Evolutionary conservation across 1,140 invertebrate genomes (phyloP), one percentile per base, ranked within the genome.

Genomic region (Plutomurus gul): DNA sequence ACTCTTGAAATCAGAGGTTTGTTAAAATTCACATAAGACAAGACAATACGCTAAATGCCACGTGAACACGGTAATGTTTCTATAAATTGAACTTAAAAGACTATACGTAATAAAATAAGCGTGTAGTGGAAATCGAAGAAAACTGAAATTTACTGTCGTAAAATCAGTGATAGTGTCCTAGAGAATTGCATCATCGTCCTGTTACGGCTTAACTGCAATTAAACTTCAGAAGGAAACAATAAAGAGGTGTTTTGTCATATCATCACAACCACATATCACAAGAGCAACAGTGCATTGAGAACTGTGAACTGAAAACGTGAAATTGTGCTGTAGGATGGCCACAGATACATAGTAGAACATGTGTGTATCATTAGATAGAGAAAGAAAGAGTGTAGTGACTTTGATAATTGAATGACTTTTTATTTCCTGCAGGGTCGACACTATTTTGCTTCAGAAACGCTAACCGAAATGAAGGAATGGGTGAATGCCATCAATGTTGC

Each of bases 381-480:
- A 25, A n/a, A 65, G 51, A 56, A 11, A n/a, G 13, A 33, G 25
- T 60, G 27, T n/a, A 60, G 25, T 60, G 51, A 43, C 10, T 43
- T 43, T 43, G 39, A 43, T 43, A 43, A 43, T 43, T 43, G 56
- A 72, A 72, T 72, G 18, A 7, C 37, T 72, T 10, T 72, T 72
- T 22, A 40, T 72, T 72, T 72, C 70, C 36, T 84, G 27, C 76
- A 85, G 84, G 83, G 83, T 49, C 82, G 84, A 16, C 81, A 87
- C 80, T 84, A 90, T 65, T 87, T 90, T 81, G 85, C 89, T 60
- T 88, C 88, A 18, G 84, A 86, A 6, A 86, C 84, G 43, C 78
- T 85, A 18, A 82, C 84, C 5, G 87, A 89, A 80, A 89, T 90
- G 88, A 85, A 85, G 20, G 86, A 88, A 46, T 90, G 90, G 90